Evolutionary conservation across 2,888 invertebrate genomes (phyloP).

Genomic region (Dione vanillae): DNA sequence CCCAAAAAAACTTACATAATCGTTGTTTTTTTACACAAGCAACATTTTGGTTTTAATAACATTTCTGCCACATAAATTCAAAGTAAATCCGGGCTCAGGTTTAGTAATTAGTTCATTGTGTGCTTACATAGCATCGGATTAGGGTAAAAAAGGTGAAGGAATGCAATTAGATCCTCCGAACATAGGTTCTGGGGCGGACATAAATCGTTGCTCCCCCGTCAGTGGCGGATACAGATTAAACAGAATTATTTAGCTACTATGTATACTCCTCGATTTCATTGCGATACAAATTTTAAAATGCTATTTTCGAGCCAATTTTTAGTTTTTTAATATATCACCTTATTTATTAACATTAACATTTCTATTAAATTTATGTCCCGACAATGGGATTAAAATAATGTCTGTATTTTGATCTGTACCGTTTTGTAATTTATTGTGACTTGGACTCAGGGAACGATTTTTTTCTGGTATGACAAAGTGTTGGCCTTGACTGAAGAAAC

Average conservation of each 20-base stretch:
- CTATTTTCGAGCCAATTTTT: too few relatives aligned
- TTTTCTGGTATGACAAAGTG: too few relatives aligned
- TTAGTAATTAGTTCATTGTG: conserved; percentile 56
- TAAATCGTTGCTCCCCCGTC: conserved; percentile 40
- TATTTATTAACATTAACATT: too few relatives aligned
- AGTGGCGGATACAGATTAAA: conserved; percentile 37
- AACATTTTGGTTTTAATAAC: conserved; percentile 59
- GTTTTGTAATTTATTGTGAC: too few relatives aligned
- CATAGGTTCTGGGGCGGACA: conserved; percentile 40
- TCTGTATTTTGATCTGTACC: too few relatives aligned
- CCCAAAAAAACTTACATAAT: conserved; percentile 47
- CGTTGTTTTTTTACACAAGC: conserved; percentile 41
- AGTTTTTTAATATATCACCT: too few relatives aligned
- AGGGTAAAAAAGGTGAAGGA: conserved; percentile 49
- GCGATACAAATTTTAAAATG: background rate
- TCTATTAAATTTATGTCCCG: too few relatives aligned
- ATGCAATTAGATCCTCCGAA: conserved; percentile 48
- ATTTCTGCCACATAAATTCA: conserved; percentile 59
- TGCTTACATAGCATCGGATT: conserved; percentile 47
- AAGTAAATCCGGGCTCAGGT: conserved; percentile 45
- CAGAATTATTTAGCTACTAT: conserved; percentile 37
- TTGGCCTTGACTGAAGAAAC: too few relatives aligned
- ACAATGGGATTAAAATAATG: too few relatives aligned
- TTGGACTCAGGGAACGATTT: too few relatives aligned
- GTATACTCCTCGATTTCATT: background rate